phyloP scores from a whole-genome alignment of 2,797 vertebrate species.

The Orestias chungarensis region DNA sequence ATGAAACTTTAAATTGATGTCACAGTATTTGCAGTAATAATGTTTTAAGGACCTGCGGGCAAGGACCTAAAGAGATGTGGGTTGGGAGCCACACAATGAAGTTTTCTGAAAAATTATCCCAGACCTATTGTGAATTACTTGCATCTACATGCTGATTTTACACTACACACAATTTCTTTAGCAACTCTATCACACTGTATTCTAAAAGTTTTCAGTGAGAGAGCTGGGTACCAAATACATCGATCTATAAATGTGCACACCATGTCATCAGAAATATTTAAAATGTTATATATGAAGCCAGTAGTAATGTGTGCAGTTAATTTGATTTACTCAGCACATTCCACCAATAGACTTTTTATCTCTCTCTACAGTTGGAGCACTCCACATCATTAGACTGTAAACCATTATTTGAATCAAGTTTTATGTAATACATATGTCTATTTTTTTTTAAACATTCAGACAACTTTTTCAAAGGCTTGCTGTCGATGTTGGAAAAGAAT shows the following conservation, averaged over 20 bases:
- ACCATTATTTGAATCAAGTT: slow-evolving; percentile 27
- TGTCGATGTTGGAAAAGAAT: slow-evolving; percentile 15
- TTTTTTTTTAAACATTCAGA: no score
- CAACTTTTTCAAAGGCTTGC: slow-evolving; percentile 12
- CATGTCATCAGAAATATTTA: not conserved
- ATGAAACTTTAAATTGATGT: no score
- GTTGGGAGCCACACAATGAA: not conserved
- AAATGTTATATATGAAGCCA: not conserved
- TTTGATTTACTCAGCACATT: slow-evolving; percentile 37
- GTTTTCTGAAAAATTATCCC: not conserved
- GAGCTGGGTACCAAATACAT: not conserved
- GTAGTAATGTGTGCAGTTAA: slow-evolving; percentile 35
- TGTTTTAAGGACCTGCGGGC: not conserved
- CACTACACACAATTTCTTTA: not conserved
- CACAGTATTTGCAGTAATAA: not conserved
- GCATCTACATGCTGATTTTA: not conserved
- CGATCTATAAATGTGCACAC: slow-evolving; percentile 1
- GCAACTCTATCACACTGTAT: not conserved
- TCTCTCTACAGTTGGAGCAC: slow-evolving; percentile 16
- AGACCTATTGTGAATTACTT: not conserved
- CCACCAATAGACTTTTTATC: slow-evolving; percentile 31
- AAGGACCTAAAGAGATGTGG: not conserved
- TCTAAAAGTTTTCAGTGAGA: slow-evolving; percentile 2
- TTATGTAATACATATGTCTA: slow-evolving; percentile 15
- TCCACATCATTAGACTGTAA: slow-evolving; percentile 12